Evolutionary conservation across 2,113 vertebrate genomes (phyloP).

Genomic region (Diphyllodes magnificus): DNA sequence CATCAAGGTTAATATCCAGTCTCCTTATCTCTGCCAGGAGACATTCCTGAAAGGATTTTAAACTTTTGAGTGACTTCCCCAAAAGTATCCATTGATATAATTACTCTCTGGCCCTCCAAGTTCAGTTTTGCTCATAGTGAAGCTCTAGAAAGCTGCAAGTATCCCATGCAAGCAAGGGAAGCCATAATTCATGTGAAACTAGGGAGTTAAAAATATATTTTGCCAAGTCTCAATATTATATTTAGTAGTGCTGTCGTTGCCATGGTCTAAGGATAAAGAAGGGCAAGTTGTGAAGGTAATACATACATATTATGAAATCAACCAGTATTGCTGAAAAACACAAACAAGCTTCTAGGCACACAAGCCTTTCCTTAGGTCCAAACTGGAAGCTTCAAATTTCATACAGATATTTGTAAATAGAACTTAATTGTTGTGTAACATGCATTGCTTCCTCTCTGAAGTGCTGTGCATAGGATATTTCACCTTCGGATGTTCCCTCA

Average conservation of each 20-base stretch:
- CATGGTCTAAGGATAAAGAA: constrained; percentile 26
- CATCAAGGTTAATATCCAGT: not conserved
- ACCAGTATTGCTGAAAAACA: not conserved
- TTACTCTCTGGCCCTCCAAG: not conserved
- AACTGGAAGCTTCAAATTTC: not conserved
- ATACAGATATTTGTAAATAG: not conserved
- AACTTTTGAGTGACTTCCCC: not conserved
- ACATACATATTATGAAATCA: not conserved
- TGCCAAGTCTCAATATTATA: not conserved
- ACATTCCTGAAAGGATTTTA: not conserved
- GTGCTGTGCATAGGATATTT: not conserved
- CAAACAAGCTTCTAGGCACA: not conserved
- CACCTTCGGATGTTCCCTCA: not conserved
- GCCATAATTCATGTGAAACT: not conserved
- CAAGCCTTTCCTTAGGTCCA: not conserved
- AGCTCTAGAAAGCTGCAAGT: not conserved
- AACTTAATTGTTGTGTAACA: not conserved
- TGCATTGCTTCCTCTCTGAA: not conserved
- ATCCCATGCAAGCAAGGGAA: not conserved
- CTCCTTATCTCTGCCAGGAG: not conserved
- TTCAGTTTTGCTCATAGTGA: not conserved
- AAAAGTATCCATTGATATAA: not conserved
- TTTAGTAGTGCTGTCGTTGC: not conserved
- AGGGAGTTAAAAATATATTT: constrained; percentile 17
- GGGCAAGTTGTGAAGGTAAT: not conserved